These are phyloP conservation scores for Augochlorella aurata DNA, from an alignment of 2,888 invertebrate species.

Conservation along the genomic window DNA sequence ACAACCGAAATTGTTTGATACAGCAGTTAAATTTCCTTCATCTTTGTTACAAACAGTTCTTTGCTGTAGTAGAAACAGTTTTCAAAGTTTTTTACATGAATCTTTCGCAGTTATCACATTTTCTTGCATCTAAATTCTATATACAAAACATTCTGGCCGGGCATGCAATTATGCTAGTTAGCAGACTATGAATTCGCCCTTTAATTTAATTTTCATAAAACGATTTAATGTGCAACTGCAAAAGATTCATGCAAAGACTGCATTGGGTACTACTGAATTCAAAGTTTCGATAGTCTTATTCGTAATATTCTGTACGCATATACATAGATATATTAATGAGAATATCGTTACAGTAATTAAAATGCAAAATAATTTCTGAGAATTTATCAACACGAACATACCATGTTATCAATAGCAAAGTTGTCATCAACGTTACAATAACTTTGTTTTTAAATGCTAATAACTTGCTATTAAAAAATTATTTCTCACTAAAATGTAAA, in stretches of 20 bases:
- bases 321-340: slow-evolving; percentile 21
- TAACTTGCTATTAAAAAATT: slow-evolving; percentile 19
- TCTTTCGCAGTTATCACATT: slow-evolving; percentile 35
- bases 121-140: neutral
- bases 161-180: neutral
- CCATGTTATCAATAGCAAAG: slow-evolving; percentile 45
- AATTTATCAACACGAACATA: slow-evolving; percentile 50
- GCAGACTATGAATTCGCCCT: neutral
- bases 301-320: slow-evolving; percentile 3
- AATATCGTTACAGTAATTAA: slow-evolving; percentile 33
- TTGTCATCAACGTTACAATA: slow-evolving; percentile 25
- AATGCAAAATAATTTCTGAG: slow-evolving; percentile 44
- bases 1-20: slow-evolving; percentile 70
- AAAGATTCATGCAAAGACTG: slow-evolving; percentile 30
- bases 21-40: slow-evolving; percentile 32
- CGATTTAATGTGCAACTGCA: slow-evolving; percentile 15
- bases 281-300: slow-evolving; percentile 16
- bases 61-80: slow-evolving; percentile 32
- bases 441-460: slow-evolving; percentile 11
- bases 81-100: slow-evolving; percentile 24
- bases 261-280: slow-evolving; percentile 12
- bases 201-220: neutral
- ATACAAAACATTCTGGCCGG: neutral
- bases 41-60: slow-evolving; percentile 32
- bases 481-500: slow-evolving; percentile 18